phyloP scores from a whole-genome alignment of 30 jellyfish, hydroid and myxozoan genomes.

The Morbakka virulenta region DNA sequence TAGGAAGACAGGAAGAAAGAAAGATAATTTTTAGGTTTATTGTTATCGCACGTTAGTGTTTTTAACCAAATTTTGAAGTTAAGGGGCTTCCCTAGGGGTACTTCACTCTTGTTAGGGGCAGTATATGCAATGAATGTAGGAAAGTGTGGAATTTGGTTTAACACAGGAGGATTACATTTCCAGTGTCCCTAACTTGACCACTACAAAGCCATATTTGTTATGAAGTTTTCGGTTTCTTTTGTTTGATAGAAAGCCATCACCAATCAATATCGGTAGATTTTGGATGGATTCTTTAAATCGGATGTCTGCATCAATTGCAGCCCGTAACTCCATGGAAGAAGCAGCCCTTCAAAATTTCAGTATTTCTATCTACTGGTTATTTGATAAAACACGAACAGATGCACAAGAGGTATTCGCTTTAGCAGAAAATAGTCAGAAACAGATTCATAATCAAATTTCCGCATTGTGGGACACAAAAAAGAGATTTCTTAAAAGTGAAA shows the following conservation, averaged over 20 bases:
- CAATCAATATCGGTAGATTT: constrained; percentile 63
- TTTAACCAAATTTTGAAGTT: too few relatives aligned
- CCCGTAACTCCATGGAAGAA: constrained; percentile 32
- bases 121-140: too few relatives aligned
- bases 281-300: constrained; percentile 89
- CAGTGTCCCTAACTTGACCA: too few relatives aligned
- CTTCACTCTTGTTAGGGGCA: too few relatives aligned
- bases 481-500: constrained; percentile 65
- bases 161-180: too few relatives aligned
- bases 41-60: too few relatives aligned
- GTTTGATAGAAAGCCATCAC: constrained; percentile 29
- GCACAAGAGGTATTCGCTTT: constrained; percentile 46
- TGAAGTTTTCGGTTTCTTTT: too few relatives aligned
- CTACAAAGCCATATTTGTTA: too few relatives aligned
- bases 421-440: constrained; percentile 28
- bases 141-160: too few relatives aligned
- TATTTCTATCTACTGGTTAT: constrained; percentile 36
- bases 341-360: constrained; percentile 75
- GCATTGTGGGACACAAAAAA: constrained; percentile 79
- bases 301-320: constrained; percentile 54
- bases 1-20: too few relatives aligned
- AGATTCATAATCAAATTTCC: constrained; percentile 49
- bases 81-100: too few relatives aligned
- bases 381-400: constrained; percentile 60
- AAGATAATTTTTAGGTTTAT: too few relatives aligned